phyloP scores from a whole-genome alignment of 2,888 invertebrate species.

The Perizoma flavofasciatum region DNA sequence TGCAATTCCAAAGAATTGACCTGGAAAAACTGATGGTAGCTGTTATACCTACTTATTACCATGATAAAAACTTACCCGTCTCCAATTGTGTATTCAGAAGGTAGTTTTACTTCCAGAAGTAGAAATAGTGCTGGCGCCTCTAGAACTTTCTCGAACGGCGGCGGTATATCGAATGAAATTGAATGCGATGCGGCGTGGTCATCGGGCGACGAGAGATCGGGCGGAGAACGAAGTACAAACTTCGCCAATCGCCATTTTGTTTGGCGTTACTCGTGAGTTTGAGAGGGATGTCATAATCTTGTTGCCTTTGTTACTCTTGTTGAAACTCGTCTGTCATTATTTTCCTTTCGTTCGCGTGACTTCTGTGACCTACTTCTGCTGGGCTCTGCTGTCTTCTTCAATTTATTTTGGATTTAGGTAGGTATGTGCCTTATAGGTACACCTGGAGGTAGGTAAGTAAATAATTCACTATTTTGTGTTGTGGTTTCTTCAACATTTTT shows the following conservation, averaged over 20 bases:
- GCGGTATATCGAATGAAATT: slow-evolving; percentile 48
- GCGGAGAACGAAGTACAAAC: slow-evolving; percentile 41
- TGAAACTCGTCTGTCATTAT: slow-evolving; percentile 6
- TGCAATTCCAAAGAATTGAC: slow-evolving; percentile 17
- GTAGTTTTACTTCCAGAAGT: slow-evolving; percentile 31
- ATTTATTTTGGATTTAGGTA: not conserved
- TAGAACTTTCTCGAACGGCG: slow-evolving; percentile 52
- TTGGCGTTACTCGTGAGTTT: slow-evolving; percentile 52
- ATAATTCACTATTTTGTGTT: too few species aligned
- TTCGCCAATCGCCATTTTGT: slow-evolving; percentile 69
- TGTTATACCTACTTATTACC: not conserved
- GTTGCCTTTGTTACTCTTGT: slow-evolving; percentile 19
- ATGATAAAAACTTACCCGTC: slow-evolving; percentile 29
- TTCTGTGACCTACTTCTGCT: slow-evolving; percentile 28
- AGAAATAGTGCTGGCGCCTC: slow-evolving; percentile 31
- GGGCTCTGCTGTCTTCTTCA: slow-evolving; percentile 24
- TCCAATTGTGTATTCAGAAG: slow-evolving; percentile 19
- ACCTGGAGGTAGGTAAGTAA: too few species aligned
- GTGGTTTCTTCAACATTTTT: not conserved
- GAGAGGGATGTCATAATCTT: slow-evolving; percentile 49
- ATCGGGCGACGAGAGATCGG: slow-evolving; percentile 36
- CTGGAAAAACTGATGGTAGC: slow-evolving; percentile 16
- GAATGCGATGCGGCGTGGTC: slow-evolving; percentile 25
- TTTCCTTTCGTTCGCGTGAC: slow-evolving; percentile 1
- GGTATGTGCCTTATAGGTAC: too few species aligned